Conservation (phyloP, 2,797 vertebrate genomes). For the Muscicapa comitata region DNA sequence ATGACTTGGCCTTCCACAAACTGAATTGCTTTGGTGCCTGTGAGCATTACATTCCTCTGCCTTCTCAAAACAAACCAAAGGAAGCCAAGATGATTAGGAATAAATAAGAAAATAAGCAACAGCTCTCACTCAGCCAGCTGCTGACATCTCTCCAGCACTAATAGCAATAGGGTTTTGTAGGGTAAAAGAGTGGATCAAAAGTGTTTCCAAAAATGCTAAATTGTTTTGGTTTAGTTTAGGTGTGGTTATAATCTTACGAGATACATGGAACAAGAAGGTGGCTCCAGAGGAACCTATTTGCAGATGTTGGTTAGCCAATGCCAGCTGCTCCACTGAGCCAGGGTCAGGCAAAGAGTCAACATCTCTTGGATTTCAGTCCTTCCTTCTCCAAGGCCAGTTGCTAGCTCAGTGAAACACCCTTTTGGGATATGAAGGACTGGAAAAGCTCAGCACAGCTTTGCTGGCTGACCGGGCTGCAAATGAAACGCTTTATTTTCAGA, state of each 20-base stretch:
- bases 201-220: neutral
- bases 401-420: neutral
- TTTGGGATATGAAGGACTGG: neutral
- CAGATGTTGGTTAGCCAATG: neutral
- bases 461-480: conserved; percentile 20
- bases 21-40: neutral
- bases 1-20: neutral
- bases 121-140: neutral
- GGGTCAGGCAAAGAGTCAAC: neutral
- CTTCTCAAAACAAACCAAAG: neutral
- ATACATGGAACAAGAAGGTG: neutral
- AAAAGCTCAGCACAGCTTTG: neutral
- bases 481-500: neutral
- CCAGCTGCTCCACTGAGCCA: neutral
- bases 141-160: neutral
- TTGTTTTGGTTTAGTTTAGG: neutral
- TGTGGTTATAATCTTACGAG: neutral
- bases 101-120: neutral
- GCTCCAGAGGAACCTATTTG: neutral
- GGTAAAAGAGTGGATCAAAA: neutral
- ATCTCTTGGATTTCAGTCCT: neutral
- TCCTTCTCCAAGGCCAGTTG: neutral
- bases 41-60: neutral
- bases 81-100: neutral
- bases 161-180: neutral